These are phyloP conservation scores for Platycercus adscitus DNA, from an alignment of 2,113 vertebrate species.

Conservation along the genomic window DNA sequence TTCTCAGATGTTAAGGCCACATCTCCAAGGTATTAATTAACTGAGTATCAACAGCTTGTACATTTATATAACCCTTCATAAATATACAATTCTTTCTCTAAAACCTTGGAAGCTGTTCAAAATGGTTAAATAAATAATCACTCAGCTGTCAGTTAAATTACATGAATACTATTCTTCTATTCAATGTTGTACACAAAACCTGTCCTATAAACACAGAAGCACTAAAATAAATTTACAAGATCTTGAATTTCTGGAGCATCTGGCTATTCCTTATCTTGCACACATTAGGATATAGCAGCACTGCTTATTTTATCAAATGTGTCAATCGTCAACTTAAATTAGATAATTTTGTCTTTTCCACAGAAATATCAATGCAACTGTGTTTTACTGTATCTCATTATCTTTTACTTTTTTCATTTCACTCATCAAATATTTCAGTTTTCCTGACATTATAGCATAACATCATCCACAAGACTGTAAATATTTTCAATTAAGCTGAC, in stretches of 20 bases:
- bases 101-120: conserved; percentile 8
- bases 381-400: neutral
- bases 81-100: neutral
- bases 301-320: neutral
- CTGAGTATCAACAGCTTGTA: neutral
- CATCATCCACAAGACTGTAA: neutral
- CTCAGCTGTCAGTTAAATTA: conserved; percentile 23
- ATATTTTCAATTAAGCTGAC: neutral
- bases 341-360: neutral
- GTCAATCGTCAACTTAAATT: neutral
- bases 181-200: neutral
- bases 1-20: neutral
- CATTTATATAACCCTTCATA: neutral
- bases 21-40: conserved; percentile 42
- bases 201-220: neutral
- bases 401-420: neutral
- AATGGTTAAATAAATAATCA: conserved; percentile 22
- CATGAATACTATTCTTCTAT: neutral
- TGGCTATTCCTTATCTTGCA: neutral
- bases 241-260: neutral
- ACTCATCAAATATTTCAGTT: neutral
- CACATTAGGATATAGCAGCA: neutral
- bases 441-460: neutral
- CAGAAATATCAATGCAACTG: neutral
- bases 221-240: neutral